Evolutionary conservation across 2,888 invertebrate species (phyloP).

Genomic region (Calameuta idolon): DNA sequence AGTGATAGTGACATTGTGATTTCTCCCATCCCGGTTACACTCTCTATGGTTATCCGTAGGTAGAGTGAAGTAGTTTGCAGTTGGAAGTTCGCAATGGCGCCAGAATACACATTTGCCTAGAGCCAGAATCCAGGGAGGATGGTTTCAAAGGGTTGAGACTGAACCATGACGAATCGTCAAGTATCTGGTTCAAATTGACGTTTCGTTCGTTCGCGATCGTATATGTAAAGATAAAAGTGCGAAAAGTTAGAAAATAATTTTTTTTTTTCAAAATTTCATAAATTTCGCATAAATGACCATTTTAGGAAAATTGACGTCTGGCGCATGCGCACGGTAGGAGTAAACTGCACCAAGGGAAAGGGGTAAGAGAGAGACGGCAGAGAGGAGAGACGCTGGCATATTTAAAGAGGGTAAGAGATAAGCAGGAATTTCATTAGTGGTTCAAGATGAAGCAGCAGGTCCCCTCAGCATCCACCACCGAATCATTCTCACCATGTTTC

Average conservation of each 20-base stretch:
- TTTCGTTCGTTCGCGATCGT: too few relatives aligned
- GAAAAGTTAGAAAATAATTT: too few relatives aligned
- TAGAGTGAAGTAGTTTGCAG: neutral
- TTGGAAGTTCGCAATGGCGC: neutral
- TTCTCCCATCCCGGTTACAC: neutral
- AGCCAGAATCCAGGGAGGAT: too few relatives aligned
- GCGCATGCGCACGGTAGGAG: neutral
- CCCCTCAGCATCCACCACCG: constrained; percentile 33
- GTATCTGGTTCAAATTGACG: neutral
- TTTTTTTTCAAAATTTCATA: neutral
- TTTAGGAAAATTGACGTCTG: neutral
- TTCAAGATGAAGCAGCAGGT: constrained; percentile 42
- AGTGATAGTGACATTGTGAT: neutral
- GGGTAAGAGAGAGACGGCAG: constrained; percentile 14
- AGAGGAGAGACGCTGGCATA: neutral
- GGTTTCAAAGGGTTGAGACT: neutral
- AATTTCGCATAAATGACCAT: neutral
- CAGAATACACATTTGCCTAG: neutral
- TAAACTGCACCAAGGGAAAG: neutral
- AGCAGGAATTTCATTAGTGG: constrained; percentile 48
- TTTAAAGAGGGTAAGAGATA: constrained; percentile 12
- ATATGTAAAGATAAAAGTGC: too few relatives aligned
- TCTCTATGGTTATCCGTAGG: neutral
- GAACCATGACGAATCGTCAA: neutral
- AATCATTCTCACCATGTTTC: constrained; percentile 17